These are phyloP conservation scores for Digitonthophagus gazella DNA, from an alignment of 2,888 invertebrate genomes.

Conservation along the genomic window DNA sequence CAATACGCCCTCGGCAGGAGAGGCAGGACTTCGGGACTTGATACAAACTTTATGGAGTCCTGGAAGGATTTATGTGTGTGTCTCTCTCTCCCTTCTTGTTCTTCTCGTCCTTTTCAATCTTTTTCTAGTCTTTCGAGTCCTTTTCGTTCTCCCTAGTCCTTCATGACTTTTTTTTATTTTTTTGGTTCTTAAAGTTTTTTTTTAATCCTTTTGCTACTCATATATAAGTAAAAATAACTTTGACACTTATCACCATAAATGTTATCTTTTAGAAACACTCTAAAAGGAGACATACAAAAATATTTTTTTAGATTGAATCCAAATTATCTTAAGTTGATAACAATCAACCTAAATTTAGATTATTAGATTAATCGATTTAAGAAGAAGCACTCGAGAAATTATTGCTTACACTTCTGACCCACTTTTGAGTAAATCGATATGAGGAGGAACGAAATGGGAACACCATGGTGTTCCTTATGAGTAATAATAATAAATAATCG, in stretches of 20 bases:
- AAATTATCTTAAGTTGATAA: too few relatives aligned
- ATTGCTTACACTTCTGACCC: not conserved
- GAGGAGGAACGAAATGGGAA: not conserved
- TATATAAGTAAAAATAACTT: too few relatives aligned
- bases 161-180: too few relatives aligned
- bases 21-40: conserved; percentile 46
- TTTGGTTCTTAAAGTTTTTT: too few relatives aligned
- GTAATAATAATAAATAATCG: not conserved
- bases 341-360: not conserved
- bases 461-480: not conserved
- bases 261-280: too few relatives aligned
- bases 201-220: too few relatives aligned
- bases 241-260: too few relatives aligned
- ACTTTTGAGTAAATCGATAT: not conserved
- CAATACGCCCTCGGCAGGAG: conserved; percentile 50
- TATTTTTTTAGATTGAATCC: too few relatives aligned
- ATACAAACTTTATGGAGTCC: conserved; percentile 42
- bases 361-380: not conserved
- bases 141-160: not conserved
- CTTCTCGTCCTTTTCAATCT: not conserved
- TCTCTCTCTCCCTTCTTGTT: conserved; percentile 6
- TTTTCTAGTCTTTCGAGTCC: not conserved
- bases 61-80: conserved; percentile 25
- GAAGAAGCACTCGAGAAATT: not conserved
- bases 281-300: too few relatives aligned